Conservation (phyloP, 2,797 vertebrate species). For the Schizopygopsis malacanthus region DNA sequence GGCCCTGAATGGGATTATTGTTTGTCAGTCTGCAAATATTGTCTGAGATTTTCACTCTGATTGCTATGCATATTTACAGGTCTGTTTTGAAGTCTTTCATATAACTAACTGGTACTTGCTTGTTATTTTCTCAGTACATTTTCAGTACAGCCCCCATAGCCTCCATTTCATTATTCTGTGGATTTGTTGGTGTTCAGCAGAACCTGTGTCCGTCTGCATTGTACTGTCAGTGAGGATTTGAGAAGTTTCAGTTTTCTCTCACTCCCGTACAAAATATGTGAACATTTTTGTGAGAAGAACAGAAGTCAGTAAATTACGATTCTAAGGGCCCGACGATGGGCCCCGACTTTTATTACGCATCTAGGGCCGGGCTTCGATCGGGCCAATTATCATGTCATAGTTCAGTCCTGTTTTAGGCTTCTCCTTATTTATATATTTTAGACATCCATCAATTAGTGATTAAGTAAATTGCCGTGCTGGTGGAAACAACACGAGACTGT, state of each 20-base stretch:
- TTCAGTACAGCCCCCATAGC: background rate
- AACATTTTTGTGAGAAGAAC: background rate
- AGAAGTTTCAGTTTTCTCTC: constrained; percentile 37
- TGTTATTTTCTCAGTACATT: constrained; percentile 24
- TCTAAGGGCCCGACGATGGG: too few relatives aligned
- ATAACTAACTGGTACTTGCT: constrained; percentile 20
- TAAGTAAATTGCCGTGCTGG: too few relatives aligned
- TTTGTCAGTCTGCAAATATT: constrained; percentile 25
- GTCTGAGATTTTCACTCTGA: constrained; percentile 22
- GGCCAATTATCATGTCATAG: too few relatives aligned
- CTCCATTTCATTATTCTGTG: background rate
- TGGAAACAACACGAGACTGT: too few relatives aligned
- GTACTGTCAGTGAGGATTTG: constrained; percentile 37
- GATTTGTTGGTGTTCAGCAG: constrained; percentile 2
- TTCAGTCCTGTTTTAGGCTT: too few relatives aligned
- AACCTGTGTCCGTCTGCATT: constrained; percentile 10
- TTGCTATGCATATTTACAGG: constrained; percentile 29
- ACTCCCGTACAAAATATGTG: background rate
- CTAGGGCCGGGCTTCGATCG: too few relatives aligned
- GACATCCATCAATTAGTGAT: too few relatives aligned
- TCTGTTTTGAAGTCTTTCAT: constrained; percentile 47
- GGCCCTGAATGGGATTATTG: constrained; percentile 11
- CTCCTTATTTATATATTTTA: too few relatives aligned
- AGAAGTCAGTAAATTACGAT: background rate
- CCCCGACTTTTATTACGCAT: too few relatives aligned